Percentiles rank a stretch among this genome's conserved stretches.
Conservation (phyloP, 2,888 invertebrate species). For the Trypoxylon attenuatum region DNA sequence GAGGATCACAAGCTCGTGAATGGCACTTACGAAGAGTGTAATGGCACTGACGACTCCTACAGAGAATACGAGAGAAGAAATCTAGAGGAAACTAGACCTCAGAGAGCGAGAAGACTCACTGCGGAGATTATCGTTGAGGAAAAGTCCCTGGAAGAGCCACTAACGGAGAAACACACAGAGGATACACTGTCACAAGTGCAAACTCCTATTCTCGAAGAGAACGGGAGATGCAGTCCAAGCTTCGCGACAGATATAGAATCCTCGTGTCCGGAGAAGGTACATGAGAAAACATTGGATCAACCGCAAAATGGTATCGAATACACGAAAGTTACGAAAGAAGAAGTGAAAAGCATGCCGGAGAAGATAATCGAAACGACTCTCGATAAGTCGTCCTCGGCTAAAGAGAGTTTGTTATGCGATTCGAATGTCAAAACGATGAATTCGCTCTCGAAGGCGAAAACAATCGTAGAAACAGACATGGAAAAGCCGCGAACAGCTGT, state of each 20-base stretch:
- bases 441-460: conserved; percentile 11
- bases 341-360: conserved; percentile 8
- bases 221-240: conserved; percentile 35
- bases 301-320: conserved; percentile 44
- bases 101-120: conserved; percentile 53
- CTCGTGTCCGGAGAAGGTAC: conserved; percentile 27
- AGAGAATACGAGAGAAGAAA: conserved; percentile 45
- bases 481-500: conserved; percentile 26
- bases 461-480: conserved; percentile 8
- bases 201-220: conserved; percentile 19
- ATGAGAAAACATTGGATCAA: conserved; percentile 41
- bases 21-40: conserved; percentile 54
- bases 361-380: background rate
- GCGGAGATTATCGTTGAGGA: conserved; percentile 73
- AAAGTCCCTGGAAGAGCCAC: conserved; percentile 76
- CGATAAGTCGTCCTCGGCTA: conserved; percentile 18
- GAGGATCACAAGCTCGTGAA: conserved; percentile 54
- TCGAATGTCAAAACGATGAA: conserved; percentile 39
- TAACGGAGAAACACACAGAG: conserved; percentile 40
- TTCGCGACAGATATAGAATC: conserved; percentile 27
- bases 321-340: conserved; percentile 39
- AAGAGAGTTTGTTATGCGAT: conserved; percentile 34
- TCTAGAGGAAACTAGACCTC: conserved; percentile 51
- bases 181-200: conserved; percentile 14
- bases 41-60: conserved; percentile 48